Percentiles rank a stretch among this genome's conserved stretches.
These are phyloP conservation scores for Sussaba pulchella DNA, from an alignment of 2,888 invertebrate genomes.

Conservation along the genomic window DNA sequence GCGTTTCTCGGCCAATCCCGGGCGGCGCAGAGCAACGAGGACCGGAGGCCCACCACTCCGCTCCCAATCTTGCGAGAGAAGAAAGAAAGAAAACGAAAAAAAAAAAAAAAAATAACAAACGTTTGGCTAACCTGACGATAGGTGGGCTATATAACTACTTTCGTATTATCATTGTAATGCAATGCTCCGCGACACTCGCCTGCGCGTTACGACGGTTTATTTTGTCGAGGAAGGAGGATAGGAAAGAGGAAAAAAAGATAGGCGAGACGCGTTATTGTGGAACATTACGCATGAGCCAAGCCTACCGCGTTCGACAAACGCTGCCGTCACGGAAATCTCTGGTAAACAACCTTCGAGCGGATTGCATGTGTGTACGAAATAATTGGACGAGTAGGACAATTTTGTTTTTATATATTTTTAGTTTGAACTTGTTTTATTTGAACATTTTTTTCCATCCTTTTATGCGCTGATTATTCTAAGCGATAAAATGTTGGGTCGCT, in stretches of 20 bases:
- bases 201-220: too few species aligned
- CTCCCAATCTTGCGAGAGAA: constrained; percentile 63
- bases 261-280: constrained; percentile 14
- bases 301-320: neutral
- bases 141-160: neutral
- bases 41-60: constrained; percentile 64
- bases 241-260: constrained; percentile 7
- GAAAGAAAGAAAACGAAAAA: too few species aligned
- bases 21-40: too few species aligned
- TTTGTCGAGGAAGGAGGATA: neutral
- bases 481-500: too few species aligned
- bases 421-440: too few species aligned
- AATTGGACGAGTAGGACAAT: too few species aligned
- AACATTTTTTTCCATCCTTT: too few species aligned
- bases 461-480: too few species aligned
- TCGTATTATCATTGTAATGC: constrained; percentile 26
- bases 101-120: too few species aligned
- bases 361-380: constrained; percentile 9
- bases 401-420: too few species aligned
- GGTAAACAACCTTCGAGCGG: constrained; percentile 15
- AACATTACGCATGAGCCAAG: constrained; percentile 36
- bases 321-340: constrained; percentile 14
- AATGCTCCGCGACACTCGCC: constrained; percentile 27
- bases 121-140: constrained; percentile 19
- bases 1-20: constrained; percentile 60